A percentile compares a stretch with the other conserved stretches of the same genome.
phyloP scores from a whole-genome alignment of 2,797 vertebrate genomes.

The Labeo calbasu region DNA sequence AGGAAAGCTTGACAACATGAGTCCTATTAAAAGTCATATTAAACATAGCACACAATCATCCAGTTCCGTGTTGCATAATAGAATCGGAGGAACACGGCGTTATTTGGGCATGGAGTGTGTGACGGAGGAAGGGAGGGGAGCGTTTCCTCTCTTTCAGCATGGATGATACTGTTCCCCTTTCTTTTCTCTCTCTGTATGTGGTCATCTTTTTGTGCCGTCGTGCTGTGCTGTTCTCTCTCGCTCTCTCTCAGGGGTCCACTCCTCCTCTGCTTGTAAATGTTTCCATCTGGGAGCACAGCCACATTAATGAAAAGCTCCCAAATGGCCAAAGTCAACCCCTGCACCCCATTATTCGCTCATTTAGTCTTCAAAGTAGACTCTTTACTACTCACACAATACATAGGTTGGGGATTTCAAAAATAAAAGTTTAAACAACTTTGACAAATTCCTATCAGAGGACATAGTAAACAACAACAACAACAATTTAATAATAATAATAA shows the following conservation, averaged over 20 bases:
- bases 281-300: slow-evolving; percentile 54
- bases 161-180: slow-evolving; percentile 17
- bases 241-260: slow-evolving; percentile 15
- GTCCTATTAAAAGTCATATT: slow-evolving; percentile 10
- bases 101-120: slow-evolving; percentile 1
- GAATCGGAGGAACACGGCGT: slow-evolving; percentile 2
- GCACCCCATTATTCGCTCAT: neutral
- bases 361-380: neutral
- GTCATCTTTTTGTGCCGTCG: neutral
- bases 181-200: slow-evolving; percentile 16
- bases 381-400: neutral
- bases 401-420: neutral
- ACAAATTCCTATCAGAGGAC: neutral
- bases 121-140: slow-evolving; percentile 27
- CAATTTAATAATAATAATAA: too few relatives aligned
- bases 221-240: slow-evolving; percentile 11
- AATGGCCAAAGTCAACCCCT: neutral
- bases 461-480: too few relatives aligned
- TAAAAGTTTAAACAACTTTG: neutral
- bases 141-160: slow-evolving; percentile 41
- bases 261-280: slow-evolving; percentile 44
- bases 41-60: slow-evolving; percentile 28
- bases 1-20: neutral
- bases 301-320: slow-evolving; percentile 46
- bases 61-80: slow-evolving; percentile 33